These are phyloP conservation scores for Steinernema scapterisci DNA, from an alignment of 2,888 invertebrate genomes.

Conservation along the genomic window DNA sequence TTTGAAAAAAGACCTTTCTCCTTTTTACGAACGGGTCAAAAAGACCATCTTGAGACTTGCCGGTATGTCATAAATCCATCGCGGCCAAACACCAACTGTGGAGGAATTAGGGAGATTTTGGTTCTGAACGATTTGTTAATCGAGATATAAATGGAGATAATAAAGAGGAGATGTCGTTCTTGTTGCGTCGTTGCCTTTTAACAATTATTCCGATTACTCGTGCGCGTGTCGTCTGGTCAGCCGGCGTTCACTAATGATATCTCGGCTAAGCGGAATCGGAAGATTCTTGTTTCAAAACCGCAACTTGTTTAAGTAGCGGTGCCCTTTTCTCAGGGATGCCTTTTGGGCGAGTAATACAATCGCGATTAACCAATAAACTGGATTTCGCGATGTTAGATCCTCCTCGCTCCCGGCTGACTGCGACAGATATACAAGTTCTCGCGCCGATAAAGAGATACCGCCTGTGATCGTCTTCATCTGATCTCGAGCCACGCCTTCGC, in stretches of 20 bases:
- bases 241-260: no score
- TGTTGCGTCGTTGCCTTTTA: no score
- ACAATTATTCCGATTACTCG: no score
- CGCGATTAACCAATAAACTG: constrained; percentile 30
- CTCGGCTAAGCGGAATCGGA: constrained; percentile 17
- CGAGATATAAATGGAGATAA: no score
- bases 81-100: no score
- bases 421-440: constrained; percentile 32
- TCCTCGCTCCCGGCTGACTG: constrained; percentile 18
- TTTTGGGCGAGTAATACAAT: constrained; percentile 19
- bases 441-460: constrained; percentile 32
- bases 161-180: no score
- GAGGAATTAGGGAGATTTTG: no score
- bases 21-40: no score
- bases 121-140: no score
- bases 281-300: constrained; percentile 10
- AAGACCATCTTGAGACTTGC: no score
- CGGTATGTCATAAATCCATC: no score
- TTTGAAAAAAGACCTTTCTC: no score
- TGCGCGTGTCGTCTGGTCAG: constrained; percentile 1
- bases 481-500: constrained; percentile 25
- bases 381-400: constrained; percentile 23
- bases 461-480: constrained; percentile 16
- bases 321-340: constrained; percentile 5
- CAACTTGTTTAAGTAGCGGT: constrained; percentile 27